Percentiles rank a stretch among this genome's conserved stretches.
Conservation (phyloP, 2,797 vertebrate species). For the Microctenopoma stevenorrisi region DNA sequence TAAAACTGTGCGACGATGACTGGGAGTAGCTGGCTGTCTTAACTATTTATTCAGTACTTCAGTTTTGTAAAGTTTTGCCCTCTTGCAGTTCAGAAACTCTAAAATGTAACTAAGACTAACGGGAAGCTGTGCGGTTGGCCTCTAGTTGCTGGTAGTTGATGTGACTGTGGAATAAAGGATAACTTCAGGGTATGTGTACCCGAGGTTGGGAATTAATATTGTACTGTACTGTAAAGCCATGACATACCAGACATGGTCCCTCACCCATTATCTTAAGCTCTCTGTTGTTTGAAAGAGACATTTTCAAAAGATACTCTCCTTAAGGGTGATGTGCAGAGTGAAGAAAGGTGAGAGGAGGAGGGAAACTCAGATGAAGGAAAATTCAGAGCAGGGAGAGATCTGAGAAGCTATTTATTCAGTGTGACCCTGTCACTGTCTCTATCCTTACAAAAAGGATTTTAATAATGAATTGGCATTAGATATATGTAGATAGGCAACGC, state of each 20-base stretch:
- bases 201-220: background rate
- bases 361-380: slow-evolving; percentile 25
- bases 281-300: slow-evolving; percentile 15
- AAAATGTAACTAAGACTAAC: too few relatives aligned
- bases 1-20: background rate
- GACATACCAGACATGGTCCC: background rate
- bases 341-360: slow-evolving; percentile 24
- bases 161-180: background rate
- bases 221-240: too few relatives aligned
- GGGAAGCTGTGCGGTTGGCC: background rate
- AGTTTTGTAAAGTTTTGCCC: too few relatives aligned
- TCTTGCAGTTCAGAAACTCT: too few relatives aligned
- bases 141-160: background rate
- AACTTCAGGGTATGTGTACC: background rate
- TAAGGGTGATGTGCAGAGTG: background rate
- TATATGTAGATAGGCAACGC: slow-evolving; percentile 13
- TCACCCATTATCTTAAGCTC: background rate
- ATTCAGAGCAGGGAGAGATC: slow-evolving; percentile 43
- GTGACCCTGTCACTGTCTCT: slow-evolving; percentile 37
- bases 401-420: slow-evolving; percentile 59
- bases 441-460: slow-evolving; percentile 44
- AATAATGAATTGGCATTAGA: slow-evolving; percentile 46
- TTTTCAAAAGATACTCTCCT: slow-evolving; percentile 22
- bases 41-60: background rate
- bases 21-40: background rate